These are phyloP conservation scores for Drosophila suzukii DNA, from an alignment of 1,140 invertebrate species.

Conservation along the genomic window DNA sequence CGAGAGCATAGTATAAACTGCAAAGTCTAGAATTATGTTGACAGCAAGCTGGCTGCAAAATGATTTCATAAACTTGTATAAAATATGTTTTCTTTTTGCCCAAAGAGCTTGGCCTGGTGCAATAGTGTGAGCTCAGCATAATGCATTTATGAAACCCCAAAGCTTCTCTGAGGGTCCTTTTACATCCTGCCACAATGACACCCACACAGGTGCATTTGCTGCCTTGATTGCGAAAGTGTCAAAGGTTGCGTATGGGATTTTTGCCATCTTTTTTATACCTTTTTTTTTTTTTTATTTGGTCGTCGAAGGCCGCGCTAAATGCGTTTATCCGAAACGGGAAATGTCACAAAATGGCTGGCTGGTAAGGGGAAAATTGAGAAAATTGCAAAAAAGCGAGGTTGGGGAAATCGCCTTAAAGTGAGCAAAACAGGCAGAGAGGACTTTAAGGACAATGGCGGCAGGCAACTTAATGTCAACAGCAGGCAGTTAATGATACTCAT, in stretches of 20 bases:
- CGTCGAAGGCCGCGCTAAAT: conserved; percentile 66
- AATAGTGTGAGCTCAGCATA: conserved; percentile 2
- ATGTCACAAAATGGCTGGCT: conserved; percentile 60
- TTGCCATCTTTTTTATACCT: no score
- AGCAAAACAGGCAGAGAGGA: conserved; percentile 33
- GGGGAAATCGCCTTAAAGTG: conserved; percentile 65
- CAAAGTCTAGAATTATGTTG: conserved; percentile 7
- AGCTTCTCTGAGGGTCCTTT: conserved; percentile 6
- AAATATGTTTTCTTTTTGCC: neutral
- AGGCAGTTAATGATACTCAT: conserved; percentile 77
- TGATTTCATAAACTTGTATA: conserved; percentile 5
- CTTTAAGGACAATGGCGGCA: conserved; percentile 37
- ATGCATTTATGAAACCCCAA: conserved; percentile 25
- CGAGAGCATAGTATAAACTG: neutral
- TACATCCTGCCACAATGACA: conserved; percentile 10
- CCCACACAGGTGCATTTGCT: conserved; percentile 8
- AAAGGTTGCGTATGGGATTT: conserved; percentile 56
- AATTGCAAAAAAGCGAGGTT: conserved; percentile 50
- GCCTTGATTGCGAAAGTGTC: conserved; percentile 71
- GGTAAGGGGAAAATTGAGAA: conserved; percentile 33
- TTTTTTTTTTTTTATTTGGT: conserved; percentile 15
- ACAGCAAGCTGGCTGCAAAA: neutral
- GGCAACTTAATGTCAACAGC: conserved; percentile 64
- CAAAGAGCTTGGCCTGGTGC: neutral
- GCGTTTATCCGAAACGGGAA: conserved; percentile 77